A percentile compares a stretch with the other conserved stretches of the same genome.
Conservation (phyloP, 2,797 vertebrate genomes). For the Parotocinclus haroldoi region DNA sequence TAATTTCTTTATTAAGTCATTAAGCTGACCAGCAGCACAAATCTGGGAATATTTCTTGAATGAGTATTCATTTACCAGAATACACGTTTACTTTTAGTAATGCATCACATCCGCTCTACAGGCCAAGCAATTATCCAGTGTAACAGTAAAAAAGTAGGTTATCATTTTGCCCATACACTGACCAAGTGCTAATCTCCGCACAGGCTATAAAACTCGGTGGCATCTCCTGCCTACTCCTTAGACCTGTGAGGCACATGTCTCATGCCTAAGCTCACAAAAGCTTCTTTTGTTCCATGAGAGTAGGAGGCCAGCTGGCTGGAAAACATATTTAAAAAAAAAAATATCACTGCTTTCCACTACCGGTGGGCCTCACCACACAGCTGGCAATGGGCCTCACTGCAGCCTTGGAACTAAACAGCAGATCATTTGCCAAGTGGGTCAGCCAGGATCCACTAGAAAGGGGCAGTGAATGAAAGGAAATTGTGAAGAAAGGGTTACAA, state of each 20-base stretch:
- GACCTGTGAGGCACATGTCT: slow-evolving; percentile 51
- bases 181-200: no score
- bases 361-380: slow-evolving; percentile 41
- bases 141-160: no score
- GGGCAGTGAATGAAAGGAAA: slow-evolving; percentile 36
- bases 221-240: slow-evolving; percentile 17
- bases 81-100: no score
- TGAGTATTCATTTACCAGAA: no score
- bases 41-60: no score
- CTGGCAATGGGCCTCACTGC: slow-evolving; percentile 57
- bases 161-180: no score
- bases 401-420: slow-evolving; percentile 55
- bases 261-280: slow-evolving; percentile 59
- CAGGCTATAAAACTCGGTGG: background rate
- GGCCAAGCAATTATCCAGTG: no score
- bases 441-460: slow-evolving; percentile 45
- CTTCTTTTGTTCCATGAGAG: slow-evolving; percentile 61
- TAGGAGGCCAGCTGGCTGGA: slow-evolving; percentile 55
- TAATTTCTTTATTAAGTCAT: no score
- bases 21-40: no score
- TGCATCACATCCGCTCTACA: no score
- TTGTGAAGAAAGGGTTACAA: background rate
- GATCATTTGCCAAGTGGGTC: slow-evolving; percentile 64
- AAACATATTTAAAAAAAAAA: slow-evolving; percentile 60
- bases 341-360: slow-evolving; percentile 48